phyloP scores from a whole-genome alignment of 2,888 invertebrate genomes.

The Mythimna loreyi region DNA sequence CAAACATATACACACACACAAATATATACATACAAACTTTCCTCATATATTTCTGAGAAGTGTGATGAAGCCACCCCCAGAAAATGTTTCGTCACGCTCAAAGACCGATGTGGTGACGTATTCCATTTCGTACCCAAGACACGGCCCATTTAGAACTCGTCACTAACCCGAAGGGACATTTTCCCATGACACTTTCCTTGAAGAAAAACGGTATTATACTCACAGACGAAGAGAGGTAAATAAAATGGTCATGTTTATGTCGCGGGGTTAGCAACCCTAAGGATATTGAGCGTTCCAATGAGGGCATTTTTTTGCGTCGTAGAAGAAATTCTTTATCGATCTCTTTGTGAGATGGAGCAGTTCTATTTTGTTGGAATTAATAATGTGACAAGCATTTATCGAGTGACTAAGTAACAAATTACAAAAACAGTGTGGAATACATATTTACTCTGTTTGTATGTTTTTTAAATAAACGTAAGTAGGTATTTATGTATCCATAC shows the following conservation, averaged over 20 bases:
- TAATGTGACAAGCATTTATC: not conserved
- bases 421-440: not conserved
- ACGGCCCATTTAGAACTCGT: conserved; percentile 39
- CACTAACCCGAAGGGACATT: conserved; percentile 31
- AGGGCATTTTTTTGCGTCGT: conserved; percentile 7
- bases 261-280: conserved; percentile 24
- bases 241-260: conserved; percentile 36
- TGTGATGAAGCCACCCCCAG: not conserved
- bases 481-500: too few species aligned
- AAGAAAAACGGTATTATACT: conserved; percentile 43
- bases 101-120: conserved; percentile 35
- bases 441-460: not conserved
- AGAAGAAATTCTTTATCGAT: conserved; percentile 6
- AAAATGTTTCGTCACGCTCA: conserved; percentile 1
- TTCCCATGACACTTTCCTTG: conserved; percentile 43
- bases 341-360: not conserved
- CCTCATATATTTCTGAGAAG: too few species aligned
- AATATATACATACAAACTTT: too few species aligned
- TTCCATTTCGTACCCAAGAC: conserved; percentile 27
- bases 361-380: not conserved
- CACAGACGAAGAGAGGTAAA: conserved; percentile 32
- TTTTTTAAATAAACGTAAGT: too few species aligned
- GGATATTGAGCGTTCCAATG: conserved; percentile 17
- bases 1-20: too few species aligned
- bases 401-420: not conserved